Conservation (phyloP, 2,797 vertebrate species). For the Catostomus latipinnis region DNA sequence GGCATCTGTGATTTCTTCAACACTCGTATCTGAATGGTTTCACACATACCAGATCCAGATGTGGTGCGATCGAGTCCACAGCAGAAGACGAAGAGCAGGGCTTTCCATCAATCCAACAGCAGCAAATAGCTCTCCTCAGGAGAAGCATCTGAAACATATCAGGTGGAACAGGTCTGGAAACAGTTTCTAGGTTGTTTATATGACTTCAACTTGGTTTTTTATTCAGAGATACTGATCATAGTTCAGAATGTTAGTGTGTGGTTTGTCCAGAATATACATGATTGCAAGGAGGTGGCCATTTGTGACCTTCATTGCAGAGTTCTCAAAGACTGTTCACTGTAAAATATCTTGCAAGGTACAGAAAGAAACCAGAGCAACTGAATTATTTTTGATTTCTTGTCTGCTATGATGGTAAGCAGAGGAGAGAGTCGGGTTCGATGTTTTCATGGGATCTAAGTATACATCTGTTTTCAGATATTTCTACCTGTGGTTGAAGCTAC, state of each 20-base stretch:
- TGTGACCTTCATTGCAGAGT: conserved; percentile 25
- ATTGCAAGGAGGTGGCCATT: conserved; percentile 14
- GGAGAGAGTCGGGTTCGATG: conserved; percentile 24
- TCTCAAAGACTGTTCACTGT: conserved; percentile 31
- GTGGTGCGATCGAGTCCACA: conserved; percentile 34
- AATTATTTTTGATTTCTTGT: conserved; percentile 51
- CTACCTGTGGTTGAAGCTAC: conserved; percentile 33
- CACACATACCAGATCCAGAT: conserved; percentile 38
- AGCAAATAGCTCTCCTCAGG: conserved; percentile 18
- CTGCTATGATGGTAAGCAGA: conserved; percentile 56
- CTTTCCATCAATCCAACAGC: conserved; percentile 45
- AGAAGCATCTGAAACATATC: conserved; percentile 28
- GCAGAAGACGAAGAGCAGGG: conserved; percentile 37
- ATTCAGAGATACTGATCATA: conserved; percentile 26
- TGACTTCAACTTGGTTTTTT: neutral
- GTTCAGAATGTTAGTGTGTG: conserved; percentile 17
- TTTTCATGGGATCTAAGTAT: conserved; percentile 34
- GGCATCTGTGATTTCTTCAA: conserved; percentile 40
- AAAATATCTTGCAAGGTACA: conserved; percentile 13
- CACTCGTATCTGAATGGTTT: conserved; percentile 38
- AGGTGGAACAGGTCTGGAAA: conserved; percentile 34
- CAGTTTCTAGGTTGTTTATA: conserved; percentile 29
- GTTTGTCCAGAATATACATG: conserved; percentile 25
- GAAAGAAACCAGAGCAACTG: conserved; percentile 24
- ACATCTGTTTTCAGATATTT: conserved; percentile 53